Evolutionary conservation across 1,140 invertebrate genomes (phyloP).

Genomic region (Kradibia gibbosae): DNA sequence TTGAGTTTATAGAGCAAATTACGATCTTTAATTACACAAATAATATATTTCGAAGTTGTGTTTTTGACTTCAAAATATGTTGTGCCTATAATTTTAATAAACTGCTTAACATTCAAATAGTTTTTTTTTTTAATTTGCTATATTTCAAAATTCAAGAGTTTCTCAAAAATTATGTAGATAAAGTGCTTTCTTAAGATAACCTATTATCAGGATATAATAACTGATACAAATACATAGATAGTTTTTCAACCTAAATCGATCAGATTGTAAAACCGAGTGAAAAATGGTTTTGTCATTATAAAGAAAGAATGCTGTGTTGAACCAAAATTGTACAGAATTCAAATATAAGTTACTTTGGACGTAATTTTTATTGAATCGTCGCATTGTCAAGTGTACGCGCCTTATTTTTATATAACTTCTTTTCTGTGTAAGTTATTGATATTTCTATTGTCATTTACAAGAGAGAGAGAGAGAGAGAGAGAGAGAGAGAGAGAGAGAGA

Average conservation of each 20-base stretch:
- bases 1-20: slow-evolving; percentile 10
- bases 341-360: slow-evolving; percentile 48
- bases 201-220: slow-evolving; percentile 19
- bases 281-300: slow-evolving; percentile 32
- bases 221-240: background rate
- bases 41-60: background rate
- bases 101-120: background rate
- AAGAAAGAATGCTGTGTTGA: slow-evolving; percentile 50
- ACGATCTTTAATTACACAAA: slow-evolving; percentile 14
- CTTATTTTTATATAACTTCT: slow-evolving; percentile 42
- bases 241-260: slow-evolving; percentile 14
- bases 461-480: slow-evolving; percentile 8
- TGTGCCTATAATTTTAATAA: background rate
- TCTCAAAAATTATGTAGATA: slow-evolving; percentile 44
- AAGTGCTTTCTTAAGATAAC: slow-evolving; percentile 24
- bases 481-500: background rate
- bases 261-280: slow-evolving; percentile 35
- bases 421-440: slow-evolving; percentile 30
- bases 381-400: slow-evolving; percentile 48
- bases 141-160: slow-evolving; percentile 48
- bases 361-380: slow-evolving; percentile 48
- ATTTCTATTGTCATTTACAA: slow-evolving; percentile 26
- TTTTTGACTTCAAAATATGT: background rate
- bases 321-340: slow-evolving; percentile 52
- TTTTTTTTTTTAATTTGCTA: background rate